Percentiles rank a stretch among this genome's conserved stretches.
These are phyloP conservation scores for Kryphioiulus occultus DNA, from an alignment of 2,888 invertebrate genomes.

Conservation along the genomic window DNA sequence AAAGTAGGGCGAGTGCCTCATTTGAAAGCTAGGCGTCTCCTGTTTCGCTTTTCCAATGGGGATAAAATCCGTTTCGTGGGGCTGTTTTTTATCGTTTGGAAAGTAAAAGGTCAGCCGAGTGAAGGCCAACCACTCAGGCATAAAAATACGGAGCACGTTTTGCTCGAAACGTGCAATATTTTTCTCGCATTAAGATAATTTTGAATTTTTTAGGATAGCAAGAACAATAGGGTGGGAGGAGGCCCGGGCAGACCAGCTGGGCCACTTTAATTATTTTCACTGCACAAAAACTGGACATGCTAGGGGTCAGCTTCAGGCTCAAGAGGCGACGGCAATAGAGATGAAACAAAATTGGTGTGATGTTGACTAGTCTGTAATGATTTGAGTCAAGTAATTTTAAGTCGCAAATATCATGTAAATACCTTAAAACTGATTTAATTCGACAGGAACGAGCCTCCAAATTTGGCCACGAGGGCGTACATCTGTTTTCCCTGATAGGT, in stretches of 20 bases:
- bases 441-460: too few species aligned
- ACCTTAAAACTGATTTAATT: too few species aligned
- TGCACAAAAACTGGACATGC: neutral
- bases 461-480: too few species aligned
- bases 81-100: neutral
- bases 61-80: slow-evolving; percentile 13
- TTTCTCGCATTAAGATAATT: slow-evolving; percentile 7
- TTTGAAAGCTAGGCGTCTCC: slow-evolving; percentile 20
- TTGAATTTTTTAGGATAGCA: neutral
- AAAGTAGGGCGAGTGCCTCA: neutral
- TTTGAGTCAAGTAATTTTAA: too few species aligned
- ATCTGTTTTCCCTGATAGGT: too few species aligned
- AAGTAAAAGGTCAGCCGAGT: neutral
- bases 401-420: too few species aligned
- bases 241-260: neutral
- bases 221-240: slow-evolving; percentile 25
- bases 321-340: neutral
- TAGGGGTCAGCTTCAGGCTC: neutral
- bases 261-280: neutral
- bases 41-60: neutral
- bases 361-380: too few species aligned
- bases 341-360: neutral
- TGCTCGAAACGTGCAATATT: neutral
- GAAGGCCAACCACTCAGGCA: neutral
- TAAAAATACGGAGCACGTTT: slow-evolving; percentile 26